Conservation (phyloP, 2,113 vertebrate genomes). For the Amphiprion ocellaris region DNA sequence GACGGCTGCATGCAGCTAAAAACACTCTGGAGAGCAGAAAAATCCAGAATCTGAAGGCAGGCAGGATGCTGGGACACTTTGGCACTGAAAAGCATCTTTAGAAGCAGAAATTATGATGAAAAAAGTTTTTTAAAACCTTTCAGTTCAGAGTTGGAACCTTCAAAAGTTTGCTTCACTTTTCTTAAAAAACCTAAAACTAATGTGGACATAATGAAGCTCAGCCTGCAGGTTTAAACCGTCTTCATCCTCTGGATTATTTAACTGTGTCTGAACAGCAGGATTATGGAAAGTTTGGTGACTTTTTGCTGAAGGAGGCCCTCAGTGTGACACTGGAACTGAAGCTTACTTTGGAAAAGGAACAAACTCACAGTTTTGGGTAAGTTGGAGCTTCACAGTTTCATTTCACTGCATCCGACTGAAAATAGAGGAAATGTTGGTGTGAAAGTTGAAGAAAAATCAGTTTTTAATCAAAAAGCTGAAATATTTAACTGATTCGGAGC, state of each 20-base stretch:
- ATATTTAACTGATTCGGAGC: constrained; percentile 42
- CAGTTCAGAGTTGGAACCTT: neutral
- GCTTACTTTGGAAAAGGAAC: constrained; percentile 75
- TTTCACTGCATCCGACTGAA: neutral
- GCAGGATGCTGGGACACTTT: neutral
- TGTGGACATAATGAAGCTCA: neutral
- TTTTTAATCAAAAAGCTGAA: neutral
- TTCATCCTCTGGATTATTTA: constrained; percentile 25
- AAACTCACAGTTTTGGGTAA: constrained; percentile 75
- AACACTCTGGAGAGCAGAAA: neutral
- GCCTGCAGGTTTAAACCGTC: neutral
- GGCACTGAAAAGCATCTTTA: neutral
- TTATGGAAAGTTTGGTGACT: neutral
- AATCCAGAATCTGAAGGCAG: neutral
- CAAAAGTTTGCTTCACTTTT: neutral
- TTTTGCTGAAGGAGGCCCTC: constrained; percentile 63
- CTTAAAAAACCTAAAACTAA: neutral
- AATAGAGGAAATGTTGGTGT: neutral
- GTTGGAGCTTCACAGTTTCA: neutral
- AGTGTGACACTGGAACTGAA: constrained; percentile 73
- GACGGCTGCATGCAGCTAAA: neutral
- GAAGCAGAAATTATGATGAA: neutral
- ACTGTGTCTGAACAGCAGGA: neutral
- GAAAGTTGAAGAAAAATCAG: neutral
- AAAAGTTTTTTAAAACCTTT: neutral